A percentile compares a stretch with the other conserved stretches of the same genome.
These are phyloP conservation scores for Microchrysa polita DNA, from an alignment of 2,888 invertebrate genomes.

Conservation along the genomic window DNA sequence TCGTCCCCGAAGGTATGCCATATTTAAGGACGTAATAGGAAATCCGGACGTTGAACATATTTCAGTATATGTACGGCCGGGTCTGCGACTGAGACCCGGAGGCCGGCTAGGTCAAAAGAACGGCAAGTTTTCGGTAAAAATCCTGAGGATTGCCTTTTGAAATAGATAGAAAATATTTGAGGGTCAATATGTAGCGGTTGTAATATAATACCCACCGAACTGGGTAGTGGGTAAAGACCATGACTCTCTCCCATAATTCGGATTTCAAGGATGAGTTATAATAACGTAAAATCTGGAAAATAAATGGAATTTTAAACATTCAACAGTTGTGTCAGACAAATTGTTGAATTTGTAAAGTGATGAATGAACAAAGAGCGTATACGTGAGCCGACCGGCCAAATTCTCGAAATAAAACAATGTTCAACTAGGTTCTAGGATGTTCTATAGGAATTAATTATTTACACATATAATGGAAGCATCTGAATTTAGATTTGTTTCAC, in stretches of 20 bases:
- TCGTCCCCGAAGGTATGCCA: conserved; percentile 4
- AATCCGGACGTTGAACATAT: not conserved
- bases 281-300: conserved; percentile 3
- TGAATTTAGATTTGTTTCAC: too few species aligned
- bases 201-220: too few species aligned
- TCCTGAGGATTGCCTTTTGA: conserved; percentile 12
- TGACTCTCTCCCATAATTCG: not conserved
- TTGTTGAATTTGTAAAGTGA: too few species aligned
- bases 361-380: too few species aligned
- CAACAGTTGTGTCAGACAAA: not conserved
- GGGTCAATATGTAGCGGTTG: not conserved
- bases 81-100: not conserved
- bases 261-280: too few species aligned
- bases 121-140: not conserved
- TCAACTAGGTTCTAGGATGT: too few species aligned
- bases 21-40: not conserved
- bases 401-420: too few species aligned
- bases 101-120: conserved; percentile 16
- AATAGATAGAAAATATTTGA: conserved; percentile 7
- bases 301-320: not conserved
- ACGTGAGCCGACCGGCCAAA: too few species aligned
- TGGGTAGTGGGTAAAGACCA: not conserved
- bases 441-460: too few species aligned
- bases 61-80: not conserved
- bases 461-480: too few species aligned